Conservation (phyloP, 2,113 vertebrate species). For the Tenrec ecaudatus region DNA sequence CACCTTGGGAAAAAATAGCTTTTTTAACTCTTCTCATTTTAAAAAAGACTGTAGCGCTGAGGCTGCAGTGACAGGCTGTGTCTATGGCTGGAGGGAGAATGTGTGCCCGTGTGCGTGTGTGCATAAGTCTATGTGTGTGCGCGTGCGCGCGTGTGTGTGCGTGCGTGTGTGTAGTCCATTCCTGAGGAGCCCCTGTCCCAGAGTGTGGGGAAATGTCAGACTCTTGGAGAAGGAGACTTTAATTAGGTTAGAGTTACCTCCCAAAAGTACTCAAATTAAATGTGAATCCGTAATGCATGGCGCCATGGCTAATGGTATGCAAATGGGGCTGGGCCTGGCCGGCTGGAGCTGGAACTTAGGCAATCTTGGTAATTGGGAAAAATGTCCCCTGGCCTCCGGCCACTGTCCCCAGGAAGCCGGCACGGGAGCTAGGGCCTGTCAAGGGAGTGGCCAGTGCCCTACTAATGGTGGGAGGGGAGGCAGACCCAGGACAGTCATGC, state of each 20-base stretch:
- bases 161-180: slow-evolving; percentile 18
- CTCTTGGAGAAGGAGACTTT: slow-evolving; percentile 75
- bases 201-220: slow-evolving; percentile 66
- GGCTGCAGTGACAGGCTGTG: background rate
- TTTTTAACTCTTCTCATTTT: slow-evolving; percentile 29
- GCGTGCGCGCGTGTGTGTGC: background rate
- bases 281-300: slow-evolving; percentile 76
- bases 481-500: background rate
- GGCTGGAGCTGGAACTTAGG: slow-evolving; percentile 64
- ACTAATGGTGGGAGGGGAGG: slow-evolving; percentile 27
- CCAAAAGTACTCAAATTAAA: slow-evolving; percentile 79
- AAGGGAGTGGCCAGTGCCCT: background rate
- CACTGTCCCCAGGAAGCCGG: background rate
- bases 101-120: background rate
- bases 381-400: slow-evolving; percentile 76
- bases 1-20: slow-evolving; percentile 7
- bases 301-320: slow-evolving; percentile 81
- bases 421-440: slow-evolving; percentile 19
- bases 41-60: slow-evolving; percentile 39
- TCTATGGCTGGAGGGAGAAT: background rate
- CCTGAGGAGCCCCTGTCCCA: background rate
- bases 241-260: slow-evolving; percentile 79
- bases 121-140: background rate
- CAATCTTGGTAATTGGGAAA: slow-evolving; percentile 76
- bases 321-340: slow-evolving; percentile 73